Percentiles rank a stretch among this genome's conserved stretches.
Evolutionary conservation across 2,113 vertebrate genomes (phyloP).

Genomic region (Mugil cephalus): DNA sequence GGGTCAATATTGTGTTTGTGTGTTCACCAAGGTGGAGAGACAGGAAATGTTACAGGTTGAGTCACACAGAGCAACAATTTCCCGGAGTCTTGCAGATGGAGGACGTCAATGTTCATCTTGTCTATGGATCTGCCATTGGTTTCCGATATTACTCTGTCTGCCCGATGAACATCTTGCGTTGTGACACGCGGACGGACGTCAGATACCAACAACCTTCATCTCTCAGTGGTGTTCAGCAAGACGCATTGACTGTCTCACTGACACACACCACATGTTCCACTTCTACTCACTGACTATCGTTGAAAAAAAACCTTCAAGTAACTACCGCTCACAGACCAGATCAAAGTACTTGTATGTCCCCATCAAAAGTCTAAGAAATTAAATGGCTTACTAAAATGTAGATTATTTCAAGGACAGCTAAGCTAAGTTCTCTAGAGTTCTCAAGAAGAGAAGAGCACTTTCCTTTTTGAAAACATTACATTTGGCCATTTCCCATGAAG

Average conservation of each 20-base stretch:
- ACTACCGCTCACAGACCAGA: no score
- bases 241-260: slow-evolving; percentile 7
- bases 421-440: neutral
- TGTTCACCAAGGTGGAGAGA: no score
- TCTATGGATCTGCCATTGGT: slow-evolving; percentile 25
- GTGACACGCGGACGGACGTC: slow-evolving; percentile 42
- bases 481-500: no score
- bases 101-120: slow-evolving; percentile 15
- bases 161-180: slow-evolving; percentile 3
- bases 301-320: no score
- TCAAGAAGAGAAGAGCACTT: no score
- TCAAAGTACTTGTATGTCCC: no score
- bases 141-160: slow-evolving; percentile 36
- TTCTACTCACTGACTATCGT: no score
- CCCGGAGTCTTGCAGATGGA: slow-evolving; percentile 5
- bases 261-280: neutral
- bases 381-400: neutral
- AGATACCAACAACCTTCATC: slow-evolving; percentile 36
- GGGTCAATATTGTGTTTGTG: neutral
- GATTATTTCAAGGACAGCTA: neutral
- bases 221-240: slow-evolving; percentile 21
- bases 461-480: no score
- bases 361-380: no score
- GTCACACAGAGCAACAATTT: neutral
- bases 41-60: neutral